These are phyloP conservation scores for Naso thynnoides DNA, from an alignment of 2,797 vertebrate genomes.

Conservation along the genomic window DNA sequence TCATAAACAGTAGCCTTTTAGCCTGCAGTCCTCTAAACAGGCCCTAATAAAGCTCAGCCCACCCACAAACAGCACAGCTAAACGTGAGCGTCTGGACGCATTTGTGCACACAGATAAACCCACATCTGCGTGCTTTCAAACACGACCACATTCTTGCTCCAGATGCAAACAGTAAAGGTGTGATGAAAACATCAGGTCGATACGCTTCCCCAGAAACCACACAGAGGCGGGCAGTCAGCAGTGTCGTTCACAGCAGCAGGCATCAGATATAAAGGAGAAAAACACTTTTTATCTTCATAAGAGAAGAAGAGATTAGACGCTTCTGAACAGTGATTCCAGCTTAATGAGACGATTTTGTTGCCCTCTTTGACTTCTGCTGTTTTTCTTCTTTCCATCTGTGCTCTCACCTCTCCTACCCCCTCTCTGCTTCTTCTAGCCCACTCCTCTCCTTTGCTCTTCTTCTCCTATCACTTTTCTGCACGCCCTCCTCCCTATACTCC, in stretches of 20 bases:
- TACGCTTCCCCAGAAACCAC: conserved; percentile 21
- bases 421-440: background rate
- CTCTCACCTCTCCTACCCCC: background rate
- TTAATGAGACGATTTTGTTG: conserved; percentile 26
- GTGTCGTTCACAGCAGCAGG: background rate
- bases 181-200: conserved; percentile 64
- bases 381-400: conserved; percentile 30
- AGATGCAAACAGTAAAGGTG: conserved; percentile 72
- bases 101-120: conserved; percentile 56
- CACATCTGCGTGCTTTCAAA: conserved; percentile 61
- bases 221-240: conserved; percentile 3
- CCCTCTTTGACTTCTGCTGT: conserved; percentile 3
- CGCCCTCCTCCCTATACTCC: conserved; percentile 6
- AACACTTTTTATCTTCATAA: conserved; percentile 41
- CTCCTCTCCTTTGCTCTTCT: background rate
- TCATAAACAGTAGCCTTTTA: conserved; percentile 68
- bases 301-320: conserved; percentile 27
- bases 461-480: background rate
- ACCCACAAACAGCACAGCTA: conserved; percentile 61
- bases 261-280: conserved; percentile 58
- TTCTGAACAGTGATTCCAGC: conserved; percentile 8
- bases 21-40: conserved; percentile 47
- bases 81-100: conserved; percentile 35
- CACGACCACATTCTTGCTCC: conserved; percentile 47
- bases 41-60: conserved; percentile 65